Conservation (phyloP, 1,140 invertebrate species). For the Lasioglossum albipes region DNA sequence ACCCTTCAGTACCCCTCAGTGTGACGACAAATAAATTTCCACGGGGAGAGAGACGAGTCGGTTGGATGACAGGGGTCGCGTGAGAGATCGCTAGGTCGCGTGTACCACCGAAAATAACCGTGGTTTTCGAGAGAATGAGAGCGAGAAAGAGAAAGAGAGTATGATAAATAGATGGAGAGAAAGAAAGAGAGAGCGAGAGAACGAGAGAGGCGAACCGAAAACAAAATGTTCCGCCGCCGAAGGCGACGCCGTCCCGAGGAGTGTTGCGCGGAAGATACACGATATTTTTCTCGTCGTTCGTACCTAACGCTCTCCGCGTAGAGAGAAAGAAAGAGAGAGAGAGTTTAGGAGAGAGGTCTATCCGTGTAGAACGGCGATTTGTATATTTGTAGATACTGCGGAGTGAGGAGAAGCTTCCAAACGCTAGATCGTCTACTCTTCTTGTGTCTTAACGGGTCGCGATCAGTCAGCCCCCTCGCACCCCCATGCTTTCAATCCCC, state of each 20-base stretch:
- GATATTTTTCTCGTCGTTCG: slow-evolving; percentile 12
- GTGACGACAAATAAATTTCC: slow-evolving; percentile 31
- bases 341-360: neutral
- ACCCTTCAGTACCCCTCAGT: neutral
- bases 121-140: neutral
- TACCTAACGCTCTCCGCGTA: neutral
- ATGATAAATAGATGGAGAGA: neutral
- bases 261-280: neutral
- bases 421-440: slow-evolving; percentile 33
- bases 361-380: slow-evolving; percentile 61
- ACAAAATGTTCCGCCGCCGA: neutral
- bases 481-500: neutral
- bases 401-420: slow-evolving; percentile 63
- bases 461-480: slow-evolving; percentile 12
- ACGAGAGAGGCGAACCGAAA: no score
- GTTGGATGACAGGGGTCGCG: neutral
- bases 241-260: neutral
- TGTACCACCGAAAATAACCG: slow-evolving; percentile 2
- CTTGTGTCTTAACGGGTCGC: slow-evolving; percentile 39
- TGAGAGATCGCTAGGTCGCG: neutral
- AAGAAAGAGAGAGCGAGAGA: neutral
- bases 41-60: slow-evolving; percentile 33
- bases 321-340: neutral
- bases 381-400: slow-evolving; percentile 76
- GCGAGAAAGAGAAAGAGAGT: neutral